phyloP scores from a whole-genome alignment of 2,797 vertebrate species.

The Astyanax mexicanus region DNA sequence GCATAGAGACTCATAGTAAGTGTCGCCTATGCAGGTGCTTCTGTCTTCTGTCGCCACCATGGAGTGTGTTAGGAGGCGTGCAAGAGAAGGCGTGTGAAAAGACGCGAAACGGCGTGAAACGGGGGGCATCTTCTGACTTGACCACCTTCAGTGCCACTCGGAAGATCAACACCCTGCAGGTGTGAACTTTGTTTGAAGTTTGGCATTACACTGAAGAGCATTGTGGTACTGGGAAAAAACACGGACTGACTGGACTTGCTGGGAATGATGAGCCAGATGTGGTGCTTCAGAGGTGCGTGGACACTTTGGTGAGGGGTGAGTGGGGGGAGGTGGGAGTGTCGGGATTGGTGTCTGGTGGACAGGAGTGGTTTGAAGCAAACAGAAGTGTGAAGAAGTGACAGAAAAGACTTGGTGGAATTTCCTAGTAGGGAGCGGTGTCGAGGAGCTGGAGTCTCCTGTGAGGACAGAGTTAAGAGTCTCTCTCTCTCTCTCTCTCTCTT shows the following conservation, averaged over 20 bases:
- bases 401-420: not conserved
- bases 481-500: no score
- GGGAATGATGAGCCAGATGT: not conserved
- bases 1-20: not conserved
- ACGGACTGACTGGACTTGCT: not conserved
- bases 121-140: no score
- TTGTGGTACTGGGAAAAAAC: not conserved
- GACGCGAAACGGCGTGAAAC: not conserved
- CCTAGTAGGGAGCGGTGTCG: not conserved
- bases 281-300: not conserved
- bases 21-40: not conserved
- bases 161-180: not conserved
- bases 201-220: not conserved
- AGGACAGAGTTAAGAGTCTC: not conserved
- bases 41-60: not conserved
- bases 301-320: not conserved
- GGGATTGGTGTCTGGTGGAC: not conserved
- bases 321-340: no score
- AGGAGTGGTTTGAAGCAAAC: no score
- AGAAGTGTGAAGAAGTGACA: no score
- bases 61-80: not conserved
- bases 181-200: no score
- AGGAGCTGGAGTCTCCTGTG: not conserved
- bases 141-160: not conserved
- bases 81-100: not conserved